Evolutionary conservation across 2,797 vertebrate species (phyloP).

Genomic region (Eulemur coronatus): DNA sequence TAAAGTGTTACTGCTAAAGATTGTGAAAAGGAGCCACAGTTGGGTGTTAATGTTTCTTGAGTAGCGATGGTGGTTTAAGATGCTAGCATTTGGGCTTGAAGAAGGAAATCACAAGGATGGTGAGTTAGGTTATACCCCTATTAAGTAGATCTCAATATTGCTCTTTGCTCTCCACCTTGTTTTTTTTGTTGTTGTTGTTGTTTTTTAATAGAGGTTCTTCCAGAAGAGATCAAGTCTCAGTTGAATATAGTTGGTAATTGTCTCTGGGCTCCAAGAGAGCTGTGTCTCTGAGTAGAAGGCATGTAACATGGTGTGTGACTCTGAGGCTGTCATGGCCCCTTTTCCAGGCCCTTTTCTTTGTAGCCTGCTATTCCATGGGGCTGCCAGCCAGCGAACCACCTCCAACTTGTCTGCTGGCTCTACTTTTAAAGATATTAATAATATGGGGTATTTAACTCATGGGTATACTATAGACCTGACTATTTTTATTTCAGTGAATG

Average conservation of each 20-base stretch:
- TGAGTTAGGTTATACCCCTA: background rate
- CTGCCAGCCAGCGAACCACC: background rate
- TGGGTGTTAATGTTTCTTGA: background rate
- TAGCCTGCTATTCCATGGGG: background rate
- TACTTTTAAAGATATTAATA: background rate
- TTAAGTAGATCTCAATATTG: background rate
- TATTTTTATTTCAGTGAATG: background rate
- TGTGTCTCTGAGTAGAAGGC: background rate
- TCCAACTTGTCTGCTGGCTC: background rate
- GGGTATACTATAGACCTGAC: background rate
- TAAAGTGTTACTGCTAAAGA: background rate
- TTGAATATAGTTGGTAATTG: background rate
- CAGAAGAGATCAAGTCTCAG: background rate
- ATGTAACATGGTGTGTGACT: background rate
- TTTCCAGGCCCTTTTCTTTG: background rate
- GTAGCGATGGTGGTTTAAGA: background rate
- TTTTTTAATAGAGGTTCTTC: constrained; percentile 11
- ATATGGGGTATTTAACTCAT: background rate
- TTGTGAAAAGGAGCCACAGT: background rate
- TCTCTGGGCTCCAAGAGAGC: background rate
- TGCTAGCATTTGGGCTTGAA: constrained; percentile 18
- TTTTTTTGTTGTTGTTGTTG: background rate
- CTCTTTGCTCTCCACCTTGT: background rate
- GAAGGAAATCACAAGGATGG: background rate
- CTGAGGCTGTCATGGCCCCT: background rate